Evolutionary conservation across 2,113 vertebrate genomes (phyloP).

Genomic region (Tichodroma muraria): DNA sequence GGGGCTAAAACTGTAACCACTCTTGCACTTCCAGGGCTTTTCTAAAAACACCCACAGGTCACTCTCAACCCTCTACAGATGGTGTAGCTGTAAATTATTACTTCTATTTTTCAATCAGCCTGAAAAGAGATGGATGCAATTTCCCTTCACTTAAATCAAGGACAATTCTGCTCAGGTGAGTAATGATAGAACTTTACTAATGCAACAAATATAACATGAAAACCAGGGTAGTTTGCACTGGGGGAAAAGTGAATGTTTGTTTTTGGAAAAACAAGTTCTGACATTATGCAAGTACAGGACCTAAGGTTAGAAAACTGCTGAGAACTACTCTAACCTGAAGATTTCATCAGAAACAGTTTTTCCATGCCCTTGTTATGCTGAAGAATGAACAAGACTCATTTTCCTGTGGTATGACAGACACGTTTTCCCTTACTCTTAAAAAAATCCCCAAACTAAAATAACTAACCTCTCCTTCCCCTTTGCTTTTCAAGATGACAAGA

Average conservation of each 20-base stretch:
- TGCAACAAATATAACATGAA: neutral
- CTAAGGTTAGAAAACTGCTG: neutral
- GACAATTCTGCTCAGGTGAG: neutral
- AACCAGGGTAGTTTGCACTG: neutral
- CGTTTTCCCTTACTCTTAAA: neutral
- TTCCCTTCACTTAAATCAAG: neutral
- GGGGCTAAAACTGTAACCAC: neutral
- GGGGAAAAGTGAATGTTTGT: neutral
- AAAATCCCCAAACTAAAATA: neutral
- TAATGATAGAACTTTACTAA: rapidly evolving
- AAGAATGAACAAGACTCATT: neutral
- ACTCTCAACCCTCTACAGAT: neutral
- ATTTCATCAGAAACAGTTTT: neutral
- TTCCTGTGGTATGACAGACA: neutral
- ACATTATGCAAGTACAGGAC: neutral
- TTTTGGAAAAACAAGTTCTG: neutral
- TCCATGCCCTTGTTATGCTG: neutral
- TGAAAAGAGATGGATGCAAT: neutral
- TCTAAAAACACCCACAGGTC: neutral
- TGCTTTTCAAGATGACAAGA: neutral
- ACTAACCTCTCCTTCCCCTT: neutral
- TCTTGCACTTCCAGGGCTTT: neutral
- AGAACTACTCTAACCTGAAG: neutral
- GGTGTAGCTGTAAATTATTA: neutral
- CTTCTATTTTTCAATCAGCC: neutral